Base-by-base conservation (phyloP, 2,888 invertebrate species). In the Lottia gigantea region DNA sequence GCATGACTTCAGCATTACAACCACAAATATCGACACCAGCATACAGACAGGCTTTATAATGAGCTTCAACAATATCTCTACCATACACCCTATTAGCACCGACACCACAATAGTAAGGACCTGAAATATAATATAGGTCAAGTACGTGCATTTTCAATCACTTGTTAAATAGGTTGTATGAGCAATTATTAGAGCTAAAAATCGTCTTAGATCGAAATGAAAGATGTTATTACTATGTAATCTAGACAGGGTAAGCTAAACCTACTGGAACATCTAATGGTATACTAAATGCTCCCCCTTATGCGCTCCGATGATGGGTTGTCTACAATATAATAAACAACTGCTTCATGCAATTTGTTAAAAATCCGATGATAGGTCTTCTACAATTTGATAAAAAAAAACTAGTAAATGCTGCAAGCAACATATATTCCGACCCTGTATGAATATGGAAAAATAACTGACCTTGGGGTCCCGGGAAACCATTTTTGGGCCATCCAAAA, bases 1-100 rank as follows among this genome's bases (percentile, higher is more conserved):
- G 98, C 98, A 98, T 98, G 67, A 97, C 98, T 90, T 99, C 98
- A 0, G 98, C 98, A 88, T 98, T 99, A 69, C 95, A 95, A 69
- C 98, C 98, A 47, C 94, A 91, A 78, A 98, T 93, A 76, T 95
- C 94, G 70, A 99, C 92, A 64, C 98, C 98, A 71, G 98, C 95
- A 87, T 94, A 98, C 66, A 99, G 91, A 86, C 98, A 98, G 71
- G 96, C 95, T 71, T 94, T 91, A 90, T 98, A 98, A 88, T 99
- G 98, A 15, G 97, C 95, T 88, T 98, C 97, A 40, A 98, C 96
- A 74, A 98, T 93, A 88, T 98, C 98, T 67, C 98, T 92, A 15
- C 97, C 98, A 88, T 95, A 97, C 7, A 96, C 96, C 89, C 94
- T 95, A 89, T 96, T 93, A 70, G 97, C 96, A 7, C 98, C 98